phyloP scores from a whole-genome alignment of 2,888 invertebrate species.

The Erannis defoliaria region DNA sequence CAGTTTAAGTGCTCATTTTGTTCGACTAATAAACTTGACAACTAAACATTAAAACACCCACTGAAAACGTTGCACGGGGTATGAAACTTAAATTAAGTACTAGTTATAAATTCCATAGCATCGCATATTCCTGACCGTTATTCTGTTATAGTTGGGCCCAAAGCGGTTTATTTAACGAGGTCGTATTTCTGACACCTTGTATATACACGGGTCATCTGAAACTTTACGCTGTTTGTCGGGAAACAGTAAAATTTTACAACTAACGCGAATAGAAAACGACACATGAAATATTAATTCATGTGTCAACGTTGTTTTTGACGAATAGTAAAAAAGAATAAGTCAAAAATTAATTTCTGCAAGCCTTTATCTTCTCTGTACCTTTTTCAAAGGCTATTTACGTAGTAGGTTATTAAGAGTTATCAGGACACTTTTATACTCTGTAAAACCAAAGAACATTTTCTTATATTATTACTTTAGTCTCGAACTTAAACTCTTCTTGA shows the following conservation, averaged over 20 bases:
- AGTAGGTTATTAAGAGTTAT: too few species aligned
- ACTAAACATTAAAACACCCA: background rate
- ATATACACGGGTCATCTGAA: constrained; percentile 26
- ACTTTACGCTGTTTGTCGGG: constrained; percentile 35
- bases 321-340: too few species aligned
- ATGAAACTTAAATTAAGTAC: constrained; percentile 1
- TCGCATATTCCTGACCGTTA: constrained; percentile 12
- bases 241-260: constrained; percentile 43
- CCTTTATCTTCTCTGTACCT: too few species aligned
- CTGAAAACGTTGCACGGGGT: background rate
- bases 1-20: too few species aligned
- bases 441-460: too few species aligned
- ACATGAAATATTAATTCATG: constrained; percentile 8
- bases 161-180: constrained; percentile 1
- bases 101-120: constrained; percentile 9
- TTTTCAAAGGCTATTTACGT: too few species aligned
- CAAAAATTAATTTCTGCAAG: too few species aligned
- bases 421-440: too few species aligned
- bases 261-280: constrained; percentile 23
- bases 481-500: too few species aligned
- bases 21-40: too few species aligned
- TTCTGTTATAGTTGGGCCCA: constrained; percentile 24
- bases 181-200: constrained; percentile 30
- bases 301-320: background rate
- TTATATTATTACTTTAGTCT: too few species aligned